Evolutionary conservation across 2,113 vertebrate species (phyloP).

Genomic region (Struthio camelus): DNA sequence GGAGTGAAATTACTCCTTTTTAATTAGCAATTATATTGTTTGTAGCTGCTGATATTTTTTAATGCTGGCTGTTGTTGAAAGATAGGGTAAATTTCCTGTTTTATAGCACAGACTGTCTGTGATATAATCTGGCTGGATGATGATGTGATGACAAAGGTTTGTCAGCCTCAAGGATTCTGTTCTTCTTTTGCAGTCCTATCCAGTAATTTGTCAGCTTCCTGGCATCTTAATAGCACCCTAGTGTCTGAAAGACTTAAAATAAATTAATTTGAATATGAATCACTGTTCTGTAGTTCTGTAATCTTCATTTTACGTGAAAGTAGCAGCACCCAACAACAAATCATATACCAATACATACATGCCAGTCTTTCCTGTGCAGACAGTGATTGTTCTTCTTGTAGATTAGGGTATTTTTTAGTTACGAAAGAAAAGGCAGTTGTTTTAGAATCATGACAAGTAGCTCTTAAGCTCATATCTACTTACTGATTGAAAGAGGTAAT

Average conservation of each 20-base stretch:
- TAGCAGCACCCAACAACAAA: not conserved
- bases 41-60: slow-evolving; percentile 14
- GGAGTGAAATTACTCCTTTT: slow-evolving; percentile 56
- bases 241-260: not conserved
- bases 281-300: not conserved
- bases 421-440: not conserved
- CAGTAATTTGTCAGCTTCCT: not conserved
- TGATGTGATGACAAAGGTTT: not conserved
- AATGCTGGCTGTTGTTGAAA: slow-evolving; percentile 22
- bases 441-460: not conserved
- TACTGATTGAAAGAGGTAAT: not conserved
- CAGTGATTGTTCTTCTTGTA: not conserved
- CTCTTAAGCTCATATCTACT: not conserved
- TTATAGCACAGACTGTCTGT: not conserved
- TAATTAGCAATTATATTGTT: slow-evolving; percentile 46
- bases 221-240: not conserved
- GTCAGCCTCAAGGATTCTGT: not conserved
- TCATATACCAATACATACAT: not conserved
- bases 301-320: not conserved
- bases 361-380: not conserved
- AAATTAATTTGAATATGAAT: not conserved
- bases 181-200: not conserved
- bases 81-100: not conserved
- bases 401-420: not conserved
- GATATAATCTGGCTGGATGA: not conserved